phyloP scores from a whole-genome alignment of 2,888 invertebrate species.

The Rhorus exstirpatorius region DNA sequence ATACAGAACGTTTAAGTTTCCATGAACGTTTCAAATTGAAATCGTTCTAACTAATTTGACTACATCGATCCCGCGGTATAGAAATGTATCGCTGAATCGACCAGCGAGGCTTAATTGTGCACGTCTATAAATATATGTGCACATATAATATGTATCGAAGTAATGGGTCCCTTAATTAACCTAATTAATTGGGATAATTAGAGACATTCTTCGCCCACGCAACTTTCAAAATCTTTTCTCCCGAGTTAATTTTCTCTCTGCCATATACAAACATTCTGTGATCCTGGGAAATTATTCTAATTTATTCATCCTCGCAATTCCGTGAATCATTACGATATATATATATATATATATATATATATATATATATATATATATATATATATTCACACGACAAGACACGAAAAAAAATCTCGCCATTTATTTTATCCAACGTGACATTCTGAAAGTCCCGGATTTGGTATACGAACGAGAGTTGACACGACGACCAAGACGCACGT shows the following conservation, averaged over 20 bases:
- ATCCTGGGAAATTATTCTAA: slow-evolving; percentile 76
- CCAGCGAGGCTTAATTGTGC: background rate
- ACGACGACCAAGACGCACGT: slow-evolving; percentile 4
- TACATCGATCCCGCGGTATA: slow-evolving; percentile 51
- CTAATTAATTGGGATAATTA: slow-evolving; percentile 76
- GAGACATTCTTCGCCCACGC: slow-evolving; percentile 72
- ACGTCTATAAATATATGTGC: background rate
- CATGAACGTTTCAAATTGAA: slow-evolving; percentile 52
- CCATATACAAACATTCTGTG: slow-evolving; percentile 36
- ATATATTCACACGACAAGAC: slow-evolving; percentile 1
- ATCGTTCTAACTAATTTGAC: slow-evolving; percentile 55
- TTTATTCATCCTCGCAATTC: slow-evolving; percentile 73
- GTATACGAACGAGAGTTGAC: slow-evolving; percentile 4
- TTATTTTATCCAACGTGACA: slow-evolving; percentile 23
- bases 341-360: slow-evolving; percentile 6
- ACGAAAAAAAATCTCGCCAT: slow-evolving; percentile 7
- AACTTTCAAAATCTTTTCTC: slow-evolving; percentile 59
- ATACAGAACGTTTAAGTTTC: slow-evolving; percentile 33
- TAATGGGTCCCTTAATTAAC: slow-evolving; percentile 80
- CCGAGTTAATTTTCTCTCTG: slow-evolving; percentile 14
- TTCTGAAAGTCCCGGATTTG: slow-evolving; percentile 19
- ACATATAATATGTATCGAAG: slow-evolving; percentile 45
- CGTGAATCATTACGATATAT: slow-evolving; percentile 62
- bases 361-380: background rate
- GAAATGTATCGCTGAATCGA: slow-evolving; percentile 32